Percentiles rank a stretch among this genome's conserved stretches.
Conservation (phyloP, 1,140 invertebrate species). For the Drosophila trapezifrons region DNA sequence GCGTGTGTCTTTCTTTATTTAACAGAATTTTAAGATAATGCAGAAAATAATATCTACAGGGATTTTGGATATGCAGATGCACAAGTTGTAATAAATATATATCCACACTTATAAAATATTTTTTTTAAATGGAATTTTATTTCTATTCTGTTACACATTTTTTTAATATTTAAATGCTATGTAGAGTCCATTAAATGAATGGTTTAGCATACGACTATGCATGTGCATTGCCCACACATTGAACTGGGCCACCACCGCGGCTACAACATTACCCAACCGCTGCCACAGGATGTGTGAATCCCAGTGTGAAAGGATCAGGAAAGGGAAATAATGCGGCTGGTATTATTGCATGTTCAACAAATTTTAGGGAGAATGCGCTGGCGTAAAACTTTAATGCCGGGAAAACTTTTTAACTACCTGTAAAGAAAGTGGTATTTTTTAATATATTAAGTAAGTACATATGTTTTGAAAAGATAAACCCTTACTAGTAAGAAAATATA, state of each 20-base stretch:
- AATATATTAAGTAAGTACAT: neutral
- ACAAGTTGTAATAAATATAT: too few species aligned
- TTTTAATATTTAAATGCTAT: neutral
- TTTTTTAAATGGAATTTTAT: neutral
- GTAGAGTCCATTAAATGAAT: neutral
- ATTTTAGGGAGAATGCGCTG: neutral
- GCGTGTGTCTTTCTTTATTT: neutral
- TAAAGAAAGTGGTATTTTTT: too few species aligned
- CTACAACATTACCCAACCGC: neutral
- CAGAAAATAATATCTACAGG: neutral
- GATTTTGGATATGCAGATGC: neutral
- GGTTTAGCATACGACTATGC: neutral
- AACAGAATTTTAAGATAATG: neutral
- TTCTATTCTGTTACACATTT: neutral
- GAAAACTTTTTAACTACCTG: neutral
- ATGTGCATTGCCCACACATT: neutral
- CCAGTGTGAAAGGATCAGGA: neutral
- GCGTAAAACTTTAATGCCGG: neutral
- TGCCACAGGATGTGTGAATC: neutral
- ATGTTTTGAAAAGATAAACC: too few species aligned
- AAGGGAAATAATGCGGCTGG: neutral
- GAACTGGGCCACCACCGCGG: neutral
- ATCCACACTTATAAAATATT: too few species aligned
- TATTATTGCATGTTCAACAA: conserved; percentile 3
- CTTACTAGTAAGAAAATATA: too few species aligned